phyloP scores from a whole-genome alignment of 2,888 invertebrate species.

The Neoitamus cyanurus region DNA sequence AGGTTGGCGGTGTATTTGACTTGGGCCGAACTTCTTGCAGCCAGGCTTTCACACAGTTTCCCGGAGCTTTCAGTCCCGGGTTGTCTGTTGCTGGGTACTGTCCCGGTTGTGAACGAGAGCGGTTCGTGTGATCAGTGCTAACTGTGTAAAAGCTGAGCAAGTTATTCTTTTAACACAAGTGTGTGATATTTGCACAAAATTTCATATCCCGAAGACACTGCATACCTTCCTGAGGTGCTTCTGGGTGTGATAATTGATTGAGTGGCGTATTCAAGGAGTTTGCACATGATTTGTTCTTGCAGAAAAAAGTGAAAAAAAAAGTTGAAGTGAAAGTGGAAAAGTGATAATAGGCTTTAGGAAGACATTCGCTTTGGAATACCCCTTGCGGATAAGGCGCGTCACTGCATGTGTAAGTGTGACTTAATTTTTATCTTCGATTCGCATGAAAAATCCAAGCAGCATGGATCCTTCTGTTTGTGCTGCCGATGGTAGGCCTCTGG shows the following conservation, averaged over 20 bases:
- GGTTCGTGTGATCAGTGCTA: slow-evolving; percentile 24
- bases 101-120: slow-evolving; percentile 34
- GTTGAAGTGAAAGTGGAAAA: slow-evolving; percentile 28
- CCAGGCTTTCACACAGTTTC: slow-evolving; percentile 44
- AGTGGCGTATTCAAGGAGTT: not conserved
- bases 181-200: slow-evolving; percentile 12
- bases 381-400: slow-evolving; percentile 6
- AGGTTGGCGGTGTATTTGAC: not conserved
- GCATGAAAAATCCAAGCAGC: not conserved
- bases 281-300: slow-evolving; percentile 5
- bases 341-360: not conserved
- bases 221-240: not conserved
- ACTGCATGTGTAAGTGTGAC: slow-evolving; percentile 20
- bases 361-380: not conserved
- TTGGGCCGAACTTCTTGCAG: slow-evolving; percentile 4
- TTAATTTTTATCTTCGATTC: not conserved
- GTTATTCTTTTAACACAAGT: not conserved
- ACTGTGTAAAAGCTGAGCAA: slow-evolving; percentile 2
- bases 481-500: not conserved
- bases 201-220: slow-evolving; percentile 5
- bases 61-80: slow-evolving; percentile 65
- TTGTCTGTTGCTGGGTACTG: slow-evolving; percentile 65
- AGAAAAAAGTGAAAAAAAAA: not conserved
- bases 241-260: slow-evolving; percentile 19
- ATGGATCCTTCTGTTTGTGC: not conserved